Evolutionary conservation across 2,113 vertebrate species (phyloP).

Genomic region (Pteruthius melanotis): DNA sequence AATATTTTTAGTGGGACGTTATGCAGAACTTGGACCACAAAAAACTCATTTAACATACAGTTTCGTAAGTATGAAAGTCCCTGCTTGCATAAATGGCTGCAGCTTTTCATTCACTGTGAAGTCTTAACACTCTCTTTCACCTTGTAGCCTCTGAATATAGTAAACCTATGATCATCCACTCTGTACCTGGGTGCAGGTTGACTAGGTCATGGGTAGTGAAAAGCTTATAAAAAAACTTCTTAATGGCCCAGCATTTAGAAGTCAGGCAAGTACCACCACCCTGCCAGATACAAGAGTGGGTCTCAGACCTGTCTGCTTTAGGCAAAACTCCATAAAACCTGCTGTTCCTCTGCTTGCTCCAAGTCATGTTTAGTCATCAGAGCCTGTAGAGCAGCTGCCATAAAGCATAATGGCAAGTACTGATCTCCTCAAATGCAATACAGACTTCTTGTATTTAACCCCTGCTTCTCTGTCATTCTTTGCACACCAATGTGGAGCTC

Average conservation of each 20-base stretch:
- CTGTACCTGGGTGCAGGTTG: background rate
- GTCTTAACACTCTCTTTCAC: background rate
- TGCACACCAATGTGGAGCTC: background rate
- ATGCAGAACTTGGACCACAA: background rate
- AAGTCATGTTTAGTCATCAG: accelerated
- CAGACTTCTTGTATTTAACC: background rate
- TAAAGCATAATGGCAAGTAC: background rate
- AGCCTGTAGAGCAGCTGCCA: background rate
- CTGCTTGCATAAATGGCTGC: background rate
- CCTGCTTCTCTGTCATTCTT: background rate
- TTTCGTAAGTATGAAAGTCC: background rate
- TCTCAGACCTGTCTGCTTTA: background rate
- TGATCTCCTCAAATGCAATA: background rate
- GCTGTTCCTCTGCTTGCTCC: background rate
- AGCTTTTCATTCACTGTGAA: background rate
- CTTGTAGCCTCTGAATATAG: background rate
- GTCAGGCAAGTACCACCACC: background rate
- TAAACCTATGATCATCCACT: background rate
- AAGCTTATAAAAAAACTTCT: background rate
- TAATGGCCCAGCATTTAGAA: background rate
- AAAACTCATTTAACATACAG: background rate
- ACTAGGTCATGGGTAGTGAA: background rate
- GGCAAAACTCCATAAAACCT: background rate
- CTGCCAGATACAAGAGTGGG: background rate
- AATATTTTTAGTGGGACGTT: background rate